Conservation (phyloP, 2,797 vertebrate genomes). For the Pyrocephalus nanus region DNA sequence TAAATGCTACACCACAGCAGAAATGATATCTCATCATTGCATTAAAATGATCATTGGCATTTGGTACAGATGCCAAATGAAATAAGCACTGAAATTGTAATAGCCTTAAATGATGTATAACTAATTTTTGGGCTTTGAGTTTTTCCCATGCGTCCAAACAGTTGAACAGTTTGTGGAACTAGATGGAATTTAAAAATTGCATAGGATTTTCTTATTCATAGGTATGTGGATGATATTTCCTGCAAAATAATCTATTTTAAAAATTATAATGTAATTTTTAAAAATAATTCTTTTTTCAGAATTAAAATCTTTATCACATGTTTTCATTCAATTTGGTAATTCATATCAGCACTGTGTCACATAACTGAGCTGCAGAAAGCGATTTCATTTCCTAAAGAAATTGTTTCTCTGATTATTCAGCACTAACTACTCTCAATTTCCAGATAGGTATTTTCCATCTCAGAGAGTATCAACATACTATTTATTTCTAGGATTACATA, state of each 20-base stretch:
- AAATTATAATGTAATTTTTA: background rate
- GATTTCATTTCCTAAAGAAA: background rate
- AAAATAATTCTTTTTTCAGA: background rate
- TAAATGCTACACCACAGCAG: background rate
- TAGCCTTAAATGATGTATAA: background rate
- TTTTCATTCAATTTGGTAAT: background rate
- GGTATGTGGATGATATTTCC: background rate
- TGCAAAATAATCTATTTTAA: background rate
- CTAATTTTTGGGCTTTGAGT: background rate
- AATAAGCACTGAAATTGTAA: background rate
- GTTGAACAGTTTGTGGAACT: background rate
- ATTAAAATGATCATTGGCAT: background rate
- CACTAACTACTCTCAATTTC: background rate
- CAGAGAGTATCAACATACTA: background rate
- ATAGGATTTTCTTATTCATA: background rate
- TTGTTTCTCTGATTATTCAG: background rate
- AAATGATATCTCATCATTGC: background rate
- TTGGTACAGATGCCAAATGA: background rate
- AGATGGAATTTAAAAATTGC: background rate
- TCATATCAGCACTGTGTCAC: background rate
- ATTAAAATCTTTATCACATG: background rate
- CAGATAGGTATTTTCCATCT: background rate
- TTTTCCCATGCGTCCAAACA: background rate
- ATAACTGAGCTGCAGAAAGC: background rate
- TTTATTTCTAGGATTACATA: background rate